A percentile compares a stretch with the other conserved stretches of the same genome.
phyloP scores from a whole-genome alignment of 1,140 invertebrate genomes.

The Macrobrachium rosenbergii region DNA sequence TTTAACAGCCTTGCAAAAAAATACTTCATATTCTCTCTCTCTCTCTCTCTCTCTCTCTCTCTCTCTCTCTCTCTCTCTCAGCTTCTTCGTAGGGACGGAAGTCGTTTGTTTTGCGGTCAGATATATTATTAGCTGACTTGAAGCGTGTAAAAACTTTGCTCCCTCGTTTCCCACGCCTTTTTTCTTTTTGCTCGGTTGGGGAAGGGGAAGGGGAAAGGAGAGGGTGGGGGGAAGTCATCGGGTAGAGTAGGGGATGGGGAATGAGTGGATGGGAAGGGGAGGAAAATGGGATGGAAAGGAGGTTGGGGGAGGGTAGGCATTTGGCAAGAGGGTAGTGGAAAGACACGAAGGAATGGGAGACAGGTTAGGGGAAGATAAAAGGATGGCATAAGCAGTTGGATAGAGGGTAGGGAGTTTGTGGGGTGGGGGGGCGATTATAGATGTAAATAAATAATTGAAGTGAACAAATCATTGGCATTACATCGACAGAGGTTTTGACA shows the following conservation, averaged over 20 bases:
- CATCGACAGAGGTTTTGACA: no score
- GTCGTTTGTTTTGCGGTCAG: slow-evolving; percentile 36
- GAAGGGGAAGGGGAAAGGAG: neutral
- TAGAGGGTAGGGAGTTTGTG: neutral
- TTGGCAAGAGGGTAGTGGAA: neutral
- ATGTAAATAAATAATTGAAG: no score
- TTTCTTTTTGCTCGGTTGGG: neutral
- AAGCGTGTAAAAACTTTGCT: slow-evolving; percentile 40
- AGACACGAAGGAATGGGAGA: neutral
- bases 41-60: slow-evolving; percentile 12
- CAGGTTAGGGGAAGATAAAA: neutral
- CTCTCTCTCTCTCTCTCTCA: no score
- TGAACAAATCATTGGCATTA: no score
- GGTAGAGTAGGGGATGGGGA: neutral
- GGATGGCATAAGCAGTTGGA: neutral
- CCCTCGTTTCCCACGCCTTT: neutral
- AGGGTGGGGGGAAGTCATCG: neutral
- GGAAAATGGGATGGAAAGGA: neutral
- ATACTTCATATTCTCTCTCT: neutral
- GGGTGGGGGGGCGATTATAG: no score
- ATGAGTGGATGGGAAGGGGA: neutral
- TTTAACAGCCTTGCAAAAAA: neutral
- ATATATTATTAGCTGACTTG: slow-evolving; percentile 39
- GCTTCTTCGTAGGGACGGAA: slow-evolving; percentile 19
- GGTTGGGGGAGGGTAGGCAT: neutral